Evolutionary conservation across 2,113 vertebrate genomes (phyloP), one percentile per base, ranked within the genome.

Genomic region (Anoplopoma fimbria): DNA sequence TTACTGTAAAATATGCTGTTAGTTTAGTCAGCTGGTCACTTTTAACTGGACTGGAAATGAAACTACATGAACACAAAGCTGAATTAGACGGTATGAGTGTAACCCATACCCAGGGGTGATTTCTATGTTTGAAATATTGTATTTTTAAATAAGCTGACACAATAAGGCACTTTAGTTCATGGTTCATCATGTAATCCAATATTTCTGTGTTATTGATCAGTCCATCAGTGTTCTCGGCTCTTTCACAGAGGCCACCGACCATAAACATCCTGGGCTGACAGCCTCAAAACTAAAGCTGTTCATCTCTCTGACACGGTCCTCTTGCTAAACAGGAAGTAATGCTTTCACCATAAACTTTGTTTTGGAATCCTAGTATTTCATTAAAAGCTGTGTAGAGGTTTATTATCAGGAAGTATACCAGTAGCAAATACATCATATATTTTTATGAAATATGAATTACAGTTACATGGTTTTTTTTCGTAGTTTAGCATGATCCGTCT

Each of bases 131-230:
- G 29, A 27, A 17, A 60, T 82, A 88, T 75, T 77, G 68, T 1
- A 60, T 64, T 74, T 38, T 42, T 42, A 69, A 17, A 55, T 15
- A 51, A 75, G 53, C 14, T 58, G 21, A 57, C 29, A n/a, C 33
- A 64, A 73, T 17, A 6, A 64, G 45, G 29, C 51, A 25, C 47
- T 36, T 69, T 23, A 57, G 29, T 15, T 75, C 27, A 49, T 31
- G n/a, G 57, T 38, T 72, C 79, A 72, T 62, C 25, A 69, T 69
- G 36, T 7, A 9, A 25, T 73, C 51, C 69, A 79, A 78, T 90
- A 83, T 69, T 83, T 78, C 68, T 34, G 74, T 38, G 36, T 64
- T 68, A 77, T 87, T 88, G 88, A 89, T 81, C 6, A 2, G 36
- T 36, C 42, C 77, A 81, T 78, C 19, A 75, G n/a, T 31, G 13